Conservation (phyloP, 92 coral and sea anemone species). For the Bergia puertoricense region DNA sequence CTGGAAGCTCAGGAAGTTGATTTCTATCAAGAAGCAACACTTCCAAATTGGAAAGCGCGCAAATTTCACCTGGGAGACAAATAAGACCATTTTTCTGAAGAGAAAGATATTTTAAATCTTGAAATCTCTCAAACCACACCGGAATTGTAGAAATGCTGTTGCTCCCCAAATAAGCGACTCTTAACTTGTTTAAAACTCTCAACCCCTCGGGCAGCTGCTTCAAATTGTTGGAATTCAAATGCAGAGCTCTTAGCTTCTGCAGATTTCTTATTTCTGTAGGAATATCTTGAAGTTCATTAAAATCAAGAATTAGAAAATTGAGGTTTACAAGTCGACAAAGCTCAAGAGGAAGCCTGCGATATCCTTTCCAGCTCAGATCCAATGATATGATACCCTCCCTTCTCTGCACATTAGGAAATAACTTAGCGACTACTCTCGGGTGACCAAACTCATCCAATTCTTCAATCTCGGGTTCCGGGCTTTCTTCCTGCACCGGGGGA, state of each 20-base stretch:
- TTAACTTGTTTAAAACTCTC: conserved; percentile 47
- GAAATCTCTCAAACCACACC: conserved; percentile 75
- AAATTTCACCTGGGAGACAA: conserved; percentile 73
- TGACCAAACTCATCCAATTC: conserved; percentile 74
- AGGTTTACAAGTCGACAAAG: conserved; percentile 70
- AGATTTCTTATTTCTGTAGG: conserved; percentile 58
- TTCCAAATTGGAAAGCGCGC: conserved; percentile 63
- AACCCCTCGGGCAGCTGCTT: conserved; percentile 62
- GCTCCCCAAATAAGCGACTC: conserved; percentile 63
- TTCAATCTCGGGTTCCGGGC: conserved; percentile 30
- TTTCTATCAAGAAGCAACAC: conserved; percentile 72
- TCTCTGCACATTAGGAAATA: conserved; percentile 62
- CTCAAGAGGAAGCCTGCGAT: conserved; percentile 51
- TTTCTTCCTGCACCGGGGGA: conserved; percentile 9
- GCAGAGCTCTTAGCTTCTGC: conserved; percentile 62
- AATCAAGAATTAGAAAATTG: conserved; percentile 70
- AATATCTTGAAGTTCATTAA: conserved; percentile 59
- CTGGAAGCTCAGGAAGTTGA: conserved; percentile 67
- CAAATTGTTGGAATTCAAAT: conserved; percentile 63
- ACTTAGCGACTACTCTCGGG: conserved; percentile 51
- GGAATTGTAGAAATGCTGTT: conserved; percentile 68
- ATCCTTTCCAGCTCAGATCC: conserved; percentile 67
- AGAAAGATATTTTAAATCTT: conserved; percentile 59
- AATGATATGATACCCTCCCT: conserved; percentile 66
- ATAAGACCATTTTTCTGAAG: conserved; percentile 68